Evolutionary conservation across 2,888 invertebrate species (phyloP), one percentile per base, ranked within the genome.

Genomic region (Cryptus viduatorius): DNA sequence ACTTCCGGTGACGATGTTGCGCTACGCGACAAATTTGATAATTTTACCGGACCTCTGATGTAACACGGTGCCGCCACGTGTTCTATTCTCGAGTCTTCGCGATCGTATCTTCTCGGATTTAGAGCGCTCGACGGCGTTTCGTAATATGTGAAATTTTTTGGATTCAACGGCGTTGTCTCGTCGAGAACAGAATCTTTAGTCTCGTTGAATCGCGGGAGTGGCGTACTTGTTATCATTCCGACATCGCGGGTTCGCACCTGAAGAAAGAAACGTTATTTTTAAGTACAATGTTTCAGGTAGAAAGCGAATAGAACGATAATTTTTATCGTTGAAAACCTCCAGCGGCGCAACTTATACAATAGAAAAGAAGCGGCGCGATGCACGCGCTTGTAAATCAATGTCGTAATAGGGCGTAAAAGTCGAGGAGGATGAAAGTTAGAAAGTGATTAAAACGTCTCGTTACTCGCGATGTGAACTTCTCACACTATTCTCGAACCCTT

Each of bases 201-300:
- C 31, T 73, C 50, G 10, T 50, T 69, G 2, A 80, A 79, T 48
- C 82, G 72, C 12, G 85, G 84, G 7, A 91, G 89, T 50, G 92
- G 92, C 2, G 91, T 91, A 71, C 90, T 91, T 19, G 93, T 93
- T 82, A 91, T 88, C 90, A 92, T 90, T 69, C 92, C 92, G 24
- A 90, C 88, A 61, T 93, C 92, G 78, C 90, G 90, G 31, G 92
- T 93, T 85, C 92, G 90, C 67, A 92, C 88, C 93, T 93, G 83
- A 37, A 48, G 67, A 72, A 72, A 73, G 31, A 50, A 61, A 48
- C 61, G n/a, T 4, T 24, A 56, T 4, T 31, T 68, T 19, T 14
- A 50, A 37, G 14, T 16, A 76, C 5, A 3, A 0, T 24, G 14
- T 72, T 56, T 3, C 72, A 31, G 1, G 48, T 61, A 64, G 73